A percentile compares a stretch with the other conserved stretches of the same genome.
These are phyloP conservation scores for Garra rufa DNA, from an alignment of 2,113 vertebrate species.

Conservation along the genomic window DNA sequence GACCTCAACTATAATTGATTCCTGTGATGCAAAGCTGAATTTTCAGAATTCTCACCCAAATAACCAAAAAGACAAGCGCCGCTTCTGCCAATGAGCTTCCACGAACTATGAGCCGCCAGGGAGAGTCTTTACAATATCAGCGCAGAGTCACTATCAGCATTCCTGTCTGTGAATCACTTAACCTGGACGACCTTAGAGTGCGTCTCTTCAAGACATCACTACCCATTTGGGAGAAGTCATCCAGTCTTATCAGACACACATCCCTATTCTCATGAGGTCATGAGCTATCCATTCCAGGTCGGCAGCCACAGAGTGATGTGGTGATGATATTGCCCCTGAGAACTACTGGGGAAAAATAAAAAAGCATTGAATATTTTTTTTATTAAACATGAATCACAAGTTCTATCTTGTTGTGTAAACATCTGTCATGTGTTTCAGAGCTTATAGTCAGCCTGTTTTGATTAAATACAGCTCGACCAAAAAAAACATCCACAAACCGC, in stretches of 20 bases:
- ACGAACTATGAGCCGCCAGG: slow-evolving; percentile 2
- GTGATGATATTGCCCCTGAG: slow-evolving; percentile 31
- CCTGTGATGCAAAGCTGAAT: not conserved
- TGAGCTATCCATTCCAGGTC: slow-evolving; percentile 24
- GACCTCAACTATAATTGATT: not conserved
- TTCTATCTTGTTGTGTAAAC: slow-evolving; percentile 15
- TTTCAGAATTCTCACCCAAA: not conserved
- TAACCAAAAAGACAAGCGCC: not conserved
- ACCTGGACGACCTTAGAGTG: not conserved
- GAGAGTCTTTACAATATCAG: slow-evolving; percentile 30
- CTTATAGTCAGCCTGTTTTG: slow-evolving; percentile 10
- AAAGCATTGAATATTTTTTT: not conserved
- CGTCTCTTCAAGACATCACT: slow-evolving; percentile 28
- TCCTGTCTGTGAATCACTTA: slow-evolving; percentile 33
- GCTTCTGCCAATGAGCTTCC: not conserved
- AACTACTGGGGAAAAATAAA: not conserved
- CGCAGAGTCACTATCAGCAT: slow-evolving; percentile 6
- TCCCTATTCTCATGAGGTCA: slow-evolving; percentile 42
- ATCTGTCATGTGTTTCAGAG: not conserved
- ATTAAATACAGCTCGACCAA: slow-evolving; percentile 33
- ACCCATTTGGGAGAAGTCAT: slow-evolving; percentile 33
- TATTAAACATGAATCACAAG: not conserved
- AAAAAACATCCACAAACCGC: slow-evolving; percentile 12
- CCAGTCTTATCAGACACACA: slow-evolving; percentile 34
- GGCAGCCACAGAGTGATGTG: slow-evolving; percentile 12